These are phyloP conservation scores for Nyctalus aviator DNA, from an alignment of 2,797 vertebrate genomes.

Conservation along the genomic window DNA sequence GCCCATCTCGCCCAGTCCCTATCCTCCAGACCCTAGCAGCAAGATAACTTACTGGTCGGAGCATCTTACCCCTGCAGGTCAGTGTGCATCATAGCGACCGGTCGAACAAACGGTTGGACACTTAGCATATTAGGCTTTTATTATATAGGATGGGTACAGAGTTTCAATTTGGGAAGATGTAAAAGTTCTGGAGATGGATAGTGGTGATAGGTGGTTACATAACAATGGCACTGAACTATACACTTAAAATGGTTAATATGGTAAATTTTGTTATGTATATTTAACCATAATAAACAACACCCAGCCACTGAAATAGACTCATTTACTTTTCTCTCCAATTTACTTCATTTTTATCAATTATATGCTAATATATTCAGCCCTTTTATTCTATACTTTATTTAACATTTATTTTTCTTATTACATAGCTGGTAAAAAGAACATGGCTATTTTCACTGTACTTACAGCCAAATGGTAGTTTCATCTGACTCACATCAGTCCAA, in stretches of 20 bases:
- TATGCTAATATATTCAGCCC: conserved; percentile 32
- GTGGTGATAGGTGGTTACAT: neutral
- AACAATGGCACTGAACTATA: neutral
- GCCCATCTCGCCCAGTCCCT: too few species aligned
- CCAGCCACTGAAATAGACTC: neutral
- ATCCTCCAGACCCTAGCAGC: too few species aligned
- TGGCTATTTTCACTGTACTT: conserved; percentile 34
- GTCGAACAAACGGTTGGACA: too few species aligned
- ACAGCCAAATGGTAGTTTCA: conserved; percentile 1
- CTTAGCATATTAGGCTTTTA: too few species aligned
- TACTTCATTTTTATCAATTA: conserved; percentile 62
- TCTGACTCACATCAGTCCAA: neutral
- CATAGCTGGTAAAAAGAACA: conserved; percentile 50
- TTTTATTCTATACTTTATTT: conserved; percentile 52
- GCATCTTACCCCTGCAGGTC: too few species aligned
- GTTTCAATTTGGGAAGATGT: neutral
- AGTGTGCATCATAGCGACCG: too few species aligned
- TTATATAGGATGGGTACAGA: neutral
- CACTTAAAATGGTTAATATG: neutral
- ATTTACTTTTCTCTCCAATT: conserved; percentile 61
- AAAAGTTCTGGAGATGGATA: neutral
- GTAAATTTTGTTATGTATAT: conserved; percentile 31
- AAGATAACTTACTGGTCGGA: too few species aligned
- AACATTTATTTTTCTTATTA: conserved; percentile 62
- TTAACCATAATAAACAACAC: conserved; percentile 36